Evolutionary conservation across 2,113 vertebrate species (phyloP).

Genomic region (Cynocephalus volans): DNA sequence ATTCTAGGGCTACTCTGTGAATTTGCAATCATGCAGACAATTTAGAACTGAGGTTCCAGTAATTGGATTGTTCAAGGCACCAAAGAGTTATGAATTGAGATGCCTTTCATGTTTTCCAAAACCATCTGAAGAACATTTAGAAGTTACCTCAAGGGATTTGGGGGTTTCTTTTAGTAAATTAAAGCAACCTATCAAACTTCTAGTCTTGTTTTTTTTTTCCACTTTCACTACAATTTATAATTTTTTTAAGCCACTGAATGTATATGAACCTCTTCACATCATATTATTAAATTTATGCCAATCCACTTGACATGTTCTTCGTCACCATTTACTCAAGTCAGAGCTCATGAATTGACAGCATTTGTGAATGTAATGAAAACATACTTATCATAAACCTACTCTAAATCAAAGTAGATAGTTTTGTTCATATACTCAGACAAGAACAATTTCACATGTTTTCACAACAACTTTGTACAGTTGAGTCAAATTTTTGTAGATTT

Average conservation of each 20-base stretch:
- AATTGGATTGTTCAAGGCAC: neutral
- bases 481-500: neutral
- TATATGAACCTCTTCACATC: neutral
- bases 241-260: neutral
- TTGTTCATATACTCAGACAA: neutral
- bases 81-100: neutral
- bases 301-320: neutral
- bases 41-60: neutral
- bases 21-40: neutral
- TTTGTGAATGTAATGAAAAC: constrained; percentile 5
- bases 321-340: neutral
- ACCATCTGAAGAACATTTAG: neutral
- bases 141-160: neutral
- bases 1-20: neutral
- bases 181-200: neutral
- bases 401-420: neutral
- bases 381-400: neutral
- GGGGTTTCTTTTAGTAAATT: neutral
- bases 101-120: neutral
- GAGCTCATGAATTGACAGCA: neutral
- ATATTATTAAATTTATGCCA: neutral
- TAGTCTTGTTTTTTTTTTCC: neutral
- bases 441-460: neutral
- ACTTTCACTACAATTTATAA: neutral
- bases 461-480: neutral